These are phyloP conservation scores for Meleagris gallopavo DNA, from an alignment of 2,113 vertebrate genomes.

Conservation along the genomic window DNA sequence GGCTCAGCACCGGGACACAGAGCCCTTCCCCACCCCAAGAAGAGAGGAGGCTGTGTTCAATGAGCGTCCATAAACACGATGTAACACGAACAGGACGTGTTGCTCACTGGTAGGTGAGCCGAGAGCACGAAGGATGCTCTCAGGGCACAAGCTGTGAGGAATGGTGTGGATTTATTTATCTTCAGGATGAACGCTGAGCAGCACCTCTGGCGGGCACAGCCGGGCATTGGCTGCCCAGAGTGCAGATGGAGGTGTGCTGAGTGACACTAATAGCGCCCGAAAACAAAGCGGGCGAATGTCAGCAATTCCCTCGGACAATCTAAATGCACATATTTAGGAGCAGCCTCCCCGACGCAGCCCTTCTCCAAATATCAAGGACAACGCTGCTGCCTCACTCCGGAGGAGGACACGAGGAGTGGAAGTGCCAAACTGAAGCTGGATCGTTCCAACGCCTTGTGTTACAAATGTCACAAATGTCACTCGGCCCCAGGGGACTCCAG, in stretches of 20 bases:
- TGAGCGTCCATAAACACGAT: neutral
- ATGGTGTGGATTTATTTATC: neutral
- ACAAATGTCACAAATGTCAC: conserved; percentile 10
- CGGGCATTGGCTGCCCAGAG: neutral
- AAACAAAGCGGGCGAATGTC: conserved; percentile 55
- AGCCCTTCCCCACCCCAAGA: neutral
- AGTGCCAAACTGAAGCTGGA: neutral
- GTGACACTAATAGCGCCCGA: conserved; percentile 34
- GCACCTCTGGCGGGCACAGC: neutral
- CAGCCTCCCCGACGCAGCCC: neutral
- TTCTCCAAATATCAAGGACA: neutral
- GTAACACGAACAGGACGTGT: neutral
- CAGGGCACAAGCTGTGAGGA: neutral
- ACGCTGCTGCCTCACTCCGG: neutral
- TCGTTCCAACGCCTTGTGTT: accelerated
- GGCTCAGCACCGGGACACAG: neutral
- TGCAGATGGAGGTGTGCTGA: neutral
- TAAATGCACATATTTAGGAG: conserved; percentile 61
- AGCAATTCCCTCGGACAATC: conserved; percentile 53
- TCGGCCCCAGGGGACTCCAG: neutral
- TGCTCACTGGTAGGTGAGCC: neutral
- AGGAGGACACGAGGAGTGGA: neutral
- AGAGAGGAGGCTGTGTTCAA: neutral
- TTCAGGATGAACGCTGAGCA: neutral
- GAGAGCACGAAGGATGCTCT: neutral